Evolutionary conservation across 2,888 invertebrate species (phyloP), one percentile per base, ranked within the genome.

Genomic region (Allophyes oxyacanthae): DNA sequence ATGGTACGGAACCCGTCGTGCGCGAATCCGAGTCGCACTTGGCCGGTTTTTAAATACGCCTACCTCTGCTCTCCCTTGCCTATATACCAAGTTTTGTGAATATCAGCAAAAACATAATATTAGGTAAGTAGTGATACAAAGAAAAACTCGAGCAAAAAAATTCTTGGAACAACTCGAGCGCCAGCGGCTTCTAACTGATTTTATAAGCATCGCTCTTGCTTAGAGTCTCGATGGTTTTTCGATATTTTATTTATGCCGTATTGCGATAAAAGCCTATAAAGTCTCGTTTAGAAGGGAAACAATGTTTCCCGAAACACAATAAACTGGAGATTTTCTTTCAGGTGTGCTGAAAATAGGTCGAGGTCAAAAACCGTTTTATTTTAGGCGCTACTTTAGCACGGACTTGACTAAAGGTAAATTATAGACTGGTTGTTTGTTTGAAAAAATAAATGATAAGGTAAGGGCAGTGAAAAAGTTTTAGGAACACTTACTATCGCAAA

Each of bases 181-280:
- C 13, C 30, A 10, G 10, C 30, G 33, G 45, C 8, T 42, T 42
- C 60, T 58, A 30, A 46, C 8, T 11, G 44, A 41, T 42, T 55
- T 62, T 54, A n/a, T 53, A 57, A 59, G 38, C 14, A 51, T 43
- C 40, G 30, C 34, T 55, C 41, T 43, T 64, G 56, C 51, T 54
- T 55, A 44, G 44, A 60, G 53, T 42, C 37, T 45, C 10, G 49
- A 75, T 65, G 58, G 72, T 57, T 71, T 75, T 75, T 65, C 59
- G 54, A 65, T 75, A 75, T 65, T 59, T 71, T 65, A 71, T 75
- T 70, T 64, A 54, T 57, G 53, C 49, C 14, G 42, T 42, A 56
- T 41, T 49, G 28, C 45, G 25, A 55, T 43, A 57, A 56, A 58
- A 55, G 54, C 34, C 74, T 58, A 58, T 71, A 65, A 59, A 71